Conservation (phyloP, 2,113 vertebrate species). For the Peromyscus leucopus region DNA sequence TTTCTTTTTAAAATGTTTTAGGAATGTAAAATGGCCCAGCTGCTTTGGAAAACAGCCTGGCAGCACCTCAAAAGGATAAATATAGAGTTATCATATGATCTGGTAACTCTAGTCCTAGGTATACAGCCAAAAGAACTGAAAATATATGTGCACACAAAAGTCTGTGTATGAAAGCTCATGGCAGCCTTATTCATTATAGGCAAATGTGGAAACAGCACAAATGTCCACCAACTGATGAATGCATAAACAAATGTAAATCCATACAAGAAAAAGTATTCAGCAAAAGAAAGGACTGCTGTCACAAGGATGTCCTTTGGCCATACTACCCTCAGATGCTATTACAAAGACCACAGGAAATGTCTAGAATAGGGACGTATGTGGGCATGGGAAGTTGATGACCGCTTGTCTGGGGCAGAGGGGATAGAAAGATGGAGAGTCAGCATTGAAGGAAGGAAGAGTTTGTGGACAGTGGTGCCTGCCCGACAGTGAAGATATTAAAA, state of each 20-base stretch:
- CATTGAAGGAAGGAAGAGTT: background rate
- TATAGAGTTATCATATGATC: constrained; percentile 16
- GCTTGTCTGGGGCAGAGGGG: background rate
- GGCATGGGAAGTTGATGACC: background rate
- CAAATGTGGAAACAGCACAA: background rate
- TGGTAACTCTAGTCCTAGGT: background rate
- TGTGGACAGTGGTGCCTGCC: background rate
- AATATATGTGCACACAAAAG: background rate
- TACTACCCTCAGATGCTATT: background rate
- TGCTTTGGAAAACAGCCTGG: constrained; percentile 43
- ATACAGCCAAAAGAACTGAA: constrained; percentile 19
- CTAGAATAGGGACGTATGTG: background rate
- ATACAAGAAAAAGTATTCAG: background rate
- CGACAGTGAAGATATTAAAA: background rate
- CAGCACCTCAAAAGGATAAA: constrained; percentile 50
- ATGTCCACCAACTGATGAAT: background rate
- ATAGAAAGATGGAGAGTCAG: background rate
- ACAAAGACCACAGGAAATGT: background rate
- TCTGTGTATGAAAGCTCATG: background rate
- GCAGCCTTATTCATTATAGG: background rate
- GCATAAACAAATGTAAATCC: background rate
- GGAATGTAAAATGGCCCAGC: constrained; percentile 51
- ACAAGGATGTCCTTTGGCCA: background rate
- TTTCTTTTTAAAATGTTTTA: constrained; percentile 41
- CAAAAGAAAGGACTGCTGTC: background rate